Evolutionary conservation across 2,888 invertebrate species (phyloP).

Genomic region (Ormia ochracea): DNA sequence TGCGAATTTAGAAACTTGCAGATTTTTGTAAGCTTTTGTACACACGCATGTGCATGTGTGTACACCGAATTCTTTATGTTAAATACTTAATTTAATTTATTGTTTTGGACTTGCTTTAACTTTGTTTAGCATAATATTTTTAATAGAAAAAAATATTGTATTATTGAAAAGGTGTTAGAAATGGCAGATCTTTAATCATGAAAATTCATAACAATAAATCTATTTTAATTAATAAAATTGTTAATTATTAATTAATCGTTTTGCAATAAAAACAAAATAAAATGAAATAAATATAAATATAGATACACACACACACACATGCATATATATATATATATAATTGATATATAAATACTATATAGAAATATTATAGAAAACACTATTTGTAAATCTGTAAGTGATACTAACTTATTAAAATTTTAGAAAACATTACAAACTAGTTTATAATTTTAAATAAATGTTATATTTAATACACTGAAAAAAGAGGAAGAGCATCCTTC

Average conservation of each 20-base stretch:
- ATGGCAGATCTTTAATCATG: constrained; percentile 19
- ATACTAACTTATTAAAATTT: constrained; percentile 41
- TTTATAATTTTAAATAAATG: constrained; percentile 32
- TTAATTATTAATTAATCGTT: no score
- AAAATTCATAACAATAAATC: constrained; percentile 13
- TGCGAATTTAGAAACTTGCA: no score
- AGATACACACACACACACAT: no score
- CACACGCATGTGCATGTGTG: no score
- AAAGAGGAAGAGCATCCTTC: neutral
- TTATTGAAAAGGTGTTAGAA: constrained; percentile 3
- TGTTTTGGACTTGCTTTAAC: no score
- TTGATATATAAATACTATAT: no score
- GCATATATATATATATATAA: no score
- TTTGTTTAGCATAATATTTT: no score
- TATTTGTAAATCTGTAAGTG: constrained; percentile 49
- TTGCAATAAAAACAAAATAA: neutral
- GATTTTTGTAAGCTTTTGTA: no score
- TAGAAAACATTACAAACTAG: constrained; percentile 4
- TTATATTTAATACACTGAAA: constrained; percentile 9
- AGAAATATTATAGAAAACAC: neutral
- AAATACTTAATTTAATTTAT: no score
- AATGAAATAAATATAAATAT: neutral
- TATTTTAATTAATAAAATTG: neutral
- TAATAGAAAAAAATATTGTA: neutral
- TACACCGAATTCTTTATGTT: no score